Percentiles rank a stretch among this genome's conserved stretches.
phyloP scores from a whole-genome alignment of 2,797 vertebrate species.

The Anolis apletophallus region DNA sequence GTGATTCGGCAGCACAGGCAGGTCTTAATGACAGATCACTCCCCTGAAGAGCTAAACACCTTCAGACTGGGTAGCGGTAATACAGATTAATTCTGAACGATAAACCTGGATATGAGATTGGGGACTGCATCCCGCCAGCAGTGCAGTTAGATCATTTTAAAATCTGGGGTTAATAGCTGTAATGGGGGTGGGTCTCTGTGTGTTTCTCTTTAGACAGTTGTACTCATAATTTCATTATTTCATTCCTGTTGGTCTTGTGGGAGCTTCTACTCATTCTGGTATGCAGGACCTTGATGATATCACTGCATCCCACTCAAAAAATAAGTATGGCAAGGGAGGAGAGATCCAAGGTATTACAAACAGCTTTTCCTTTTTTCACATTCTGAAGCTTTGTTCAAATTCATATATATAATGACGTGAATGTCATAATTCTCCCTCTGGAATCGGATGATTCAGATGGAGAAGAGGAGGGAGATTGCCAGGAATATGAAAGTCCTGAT shows the following conservation, averaged over 20 bases:
- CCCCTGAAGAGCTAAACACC: not conserved
- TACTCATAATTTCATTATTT: not conserved
- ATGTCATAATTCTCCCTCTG: no score
- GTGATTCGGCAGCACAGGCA: not conserved
- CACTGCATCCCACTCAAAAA: not conserved
- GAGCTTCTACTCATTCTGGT: not conserved
- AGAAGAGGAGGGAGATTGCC: no score
- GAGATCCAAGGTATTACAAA: not conserved
- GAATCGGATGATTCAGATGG: no score
- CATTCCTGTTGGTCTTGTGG: not conserved
- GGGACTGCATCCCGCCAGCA: fast-evolving
- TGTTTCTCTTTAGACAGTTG: not conserved
- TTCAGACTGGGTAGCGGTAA: slow-evolving; percentile 23
- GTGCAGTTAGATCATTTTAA: not conserved
- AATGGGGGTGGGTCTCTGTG: no score
- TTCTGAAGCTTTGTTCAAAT: not conserved
- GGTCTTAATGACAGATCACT: not conserved
- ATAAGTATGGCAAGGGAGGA: not conserved
- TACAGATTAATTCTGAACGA: slow-evolving; percentile 29
- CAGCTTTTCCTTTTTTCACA: not conserved
- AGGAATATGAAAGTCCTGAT: no score
- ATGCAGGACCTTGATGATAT: not conserved
- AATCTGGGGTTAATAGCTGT: not conserved
- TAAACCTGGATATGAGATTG: not conserved
- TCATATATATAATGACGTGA: no score